These are phyloP conservation scores for Leucoraja ocellata DNA, from an alignment of 2,797 vertebrate species.

Conservation along the genomic window DNA sequence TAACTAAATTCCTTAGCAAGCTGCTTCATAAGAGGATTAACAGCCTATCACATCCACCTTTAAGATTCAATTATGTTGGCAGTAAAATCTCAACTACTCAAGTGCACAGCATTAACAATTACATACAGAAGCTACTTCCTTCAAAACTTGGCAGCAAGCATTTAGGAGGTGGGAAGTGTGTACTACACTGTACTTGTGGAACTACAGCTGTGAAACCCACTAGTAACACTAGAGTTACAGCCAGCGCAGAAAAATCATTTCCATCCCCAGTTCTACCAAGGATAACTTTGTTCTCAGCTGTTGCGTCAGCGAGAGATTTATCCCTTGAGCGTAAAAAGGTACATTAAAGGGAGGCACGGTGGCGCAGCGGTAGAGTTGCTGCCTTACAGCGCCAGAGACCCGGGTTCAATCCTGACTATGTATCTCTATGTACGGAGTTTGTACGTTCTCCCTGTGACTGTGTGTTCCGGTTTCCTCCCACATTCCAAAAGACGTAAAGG, in stretches of 20 bases:
- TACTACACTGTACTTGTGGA: not conserved
- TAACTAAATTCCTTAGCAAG: not conserved
- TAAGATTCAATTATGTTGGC: not conserved
- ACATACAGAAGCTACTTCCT: not conserved
- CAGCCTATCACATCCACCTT: not conserved
- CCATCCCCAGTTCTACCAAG: not conserved
- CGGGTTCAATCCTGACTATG: no score
- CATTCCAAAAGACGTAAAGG: no score
- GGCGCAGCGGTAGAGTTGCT: no score
- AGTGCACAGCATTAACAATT: not conserved
- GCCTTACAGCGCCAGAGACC: no score
- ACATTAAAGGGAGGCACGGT: no score
- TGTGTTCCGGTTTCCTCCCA: no score
- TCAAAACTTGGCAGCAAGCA: not conserved
- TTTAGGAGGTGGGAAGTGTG: not conserved
- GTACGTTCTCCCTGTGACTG: no score
- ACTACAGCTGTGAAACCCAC: not conserved
- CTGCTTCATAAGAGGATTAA: conserved; percentile 18
- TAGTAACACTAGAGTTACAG: not conserved
- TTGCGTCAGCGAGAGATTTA: not conserved
- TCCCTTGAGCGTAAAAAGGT: not conserved
- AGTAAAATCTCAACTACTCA: not conserved
- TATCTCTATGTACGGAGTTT: no score
- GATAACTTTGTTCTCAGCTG: not conserved
- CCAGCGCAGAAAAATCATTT: not conserved